Conservation (phyloP, 2,888 invertebrate species). For the Crossocerus cetratus region DNA sequence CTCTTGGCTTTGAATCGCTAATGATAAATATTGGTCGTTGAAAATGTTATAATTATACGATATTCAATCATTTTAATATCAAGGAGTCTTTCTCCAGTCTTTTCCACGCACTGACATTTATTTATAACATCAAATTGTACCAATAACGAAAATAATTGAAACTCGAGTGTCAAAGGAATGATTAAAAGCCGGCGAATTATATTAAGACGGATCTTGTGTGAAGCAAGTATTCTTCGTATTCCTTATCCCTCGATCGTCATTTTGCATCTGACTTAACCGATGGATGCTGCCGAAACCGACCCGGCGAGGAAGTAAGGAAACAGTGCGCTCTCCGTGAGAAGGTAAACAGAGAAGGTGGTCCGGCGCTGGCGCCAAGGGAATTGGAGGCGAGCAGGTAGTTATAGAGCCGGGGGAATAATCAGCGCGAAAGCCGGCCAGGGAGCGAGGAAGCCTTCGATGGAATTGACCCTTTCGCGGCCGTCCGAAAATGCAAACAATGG, state of each 20-base stretch:
- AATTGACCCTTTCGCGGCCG: conserved; percentile 57
- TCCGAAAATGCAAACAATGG: conserved; percentile 66
- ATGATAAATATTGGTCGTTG: no score
- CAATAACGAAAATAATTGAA: no score
- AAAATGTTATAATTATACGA: no score
- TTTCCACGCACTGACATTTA: no score
- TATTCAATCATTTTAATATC: no score
- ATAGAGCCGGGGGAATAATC: conserved; percentile 63
- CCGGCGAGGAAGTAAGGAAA: not conserved
- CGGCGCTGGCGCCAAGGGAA: not conserved
- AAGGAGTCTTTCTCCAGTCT: no score
- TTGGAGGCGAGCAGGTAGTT: conserved; percentile 37
- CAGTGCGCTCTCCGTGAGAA: not conserved
- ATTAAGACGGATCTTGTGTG: conserved; percentile 30
- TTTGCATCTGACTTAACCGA: conserved; percentile 32
- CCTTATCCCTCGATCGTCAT: conserved; percentile 41
- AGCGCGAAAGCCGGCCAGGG: conserved; percentile 47
- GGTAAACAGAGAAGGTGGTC: not conserved
- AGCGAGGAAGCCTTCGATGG: conserved; percentile 44
- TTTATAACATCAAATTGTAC: no score
- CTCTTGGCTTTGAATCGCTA: not conserved
- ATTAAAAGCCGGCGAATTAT: conserved; percentile 54
- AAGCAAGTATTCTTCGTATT: conserved; percentile 46
- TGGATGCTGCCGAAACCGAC: no score
- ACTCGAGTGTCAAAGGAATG: no score